A percentile compares a stretch with the other conserved stretches of the same genome.
phyloP scores from a whole-genome alignment of 2,888 invertebrate genomes.

The Parascotia fuliginaria region DNA sequence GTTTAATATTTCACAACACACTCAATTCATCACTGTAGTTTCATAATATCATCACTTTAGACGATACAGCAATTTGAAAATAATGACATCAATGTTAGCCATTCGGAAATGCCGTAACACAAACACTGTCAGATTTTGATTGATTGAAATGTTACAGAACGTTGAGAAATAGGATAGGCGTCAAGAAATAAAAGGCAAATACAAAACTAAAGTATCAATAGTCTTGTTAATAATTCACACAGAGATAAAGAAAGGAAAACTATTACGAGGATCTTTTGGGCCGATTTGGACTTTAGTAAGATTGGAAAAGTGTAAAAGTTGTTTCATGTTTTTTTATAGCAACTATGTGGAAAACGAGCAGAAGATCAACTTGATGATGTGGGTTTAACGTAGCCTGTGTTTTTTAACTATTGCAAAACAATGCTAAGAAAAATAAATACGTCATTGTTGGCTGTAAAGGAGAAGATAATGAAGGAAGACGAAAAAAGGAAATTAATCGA shows the following conservation, averaged over 20 bases:
- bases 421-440: too few species aligned
- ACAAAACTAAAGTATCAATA: slow-evolving; percentile 17
- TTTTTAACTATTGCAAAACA: too few species aligned
- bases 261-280: slow-evolving; percentile 16
- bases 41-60: slow-evolving; percentile 20
- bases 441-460: too few species aligned
- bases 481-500: too few species aligned
- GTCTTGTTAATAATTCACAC: slow-evolving; percentile 10
- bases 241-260: neutral
- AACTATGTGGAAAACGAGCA: too few species aligned
- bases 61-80: slow-evolving; percentile 29
- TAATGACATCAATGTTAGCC: slow-evolving; percentile 17
- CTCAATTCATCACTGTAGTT: slow-evolving; percentile 13
- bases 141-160: slow-evolving; percentile 41
- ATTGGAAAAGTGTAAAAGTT: neutral
- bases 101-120: slow-evolving; percentile 18
- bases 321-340: neutral
- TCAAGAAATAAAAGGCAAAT: slow-evolving; percentile 30
- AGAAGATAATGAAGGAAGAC: too few species aligned
- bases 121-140: slow-evolving; percentile 38
- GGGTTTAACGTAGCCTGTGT: too few species aligned
- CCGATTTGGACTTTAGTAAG: slow-evolving; percentile 24
- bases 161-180: slow-evolving; percentile 31
- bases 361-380: too few species aligned
- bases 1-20: slow-evolving; percentile 1